Conservation (phyloP, 2,888 invertebrate genomes). For the Lepetodrilus schrolli region DNA sequence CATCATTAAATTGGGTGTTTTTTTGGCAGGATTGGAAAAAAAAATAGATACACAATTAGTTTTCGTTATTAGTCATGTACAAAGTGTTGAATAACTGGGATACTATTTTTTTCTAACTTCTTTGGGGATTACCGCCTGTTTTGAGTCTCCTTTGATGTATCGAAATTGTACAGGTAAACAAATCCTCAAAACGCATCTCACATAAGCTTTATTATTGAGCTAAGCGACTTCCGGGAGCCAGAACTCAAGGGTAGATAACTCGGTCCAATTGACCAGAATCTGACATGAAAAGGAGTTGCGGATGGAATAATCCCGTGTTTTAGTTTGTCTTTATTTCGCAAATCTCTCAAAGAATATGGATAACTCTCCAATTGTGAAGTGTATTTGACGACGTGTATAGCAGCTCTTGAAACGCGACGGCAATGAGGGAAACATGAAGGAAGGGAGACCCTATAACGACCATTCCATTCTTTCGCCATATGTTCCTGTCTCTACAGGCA, state of each 20-base stretch:
- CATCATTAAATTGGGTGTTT: too few species aligned
- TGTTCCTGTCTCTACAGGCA: constrained; percentile 2
- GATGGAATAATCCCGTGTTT: constrained; percentile 17
- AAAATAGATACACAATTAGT: too few species aligned
- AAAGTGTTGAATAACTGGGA: too few species aligned
- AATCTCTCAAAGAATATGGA: constrained; percentile 25
- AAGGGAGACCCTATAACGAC: constrained; percentile 12
- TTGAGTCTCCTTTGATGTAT: constrained; percentile 21
- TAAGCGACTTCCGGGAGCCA: constrained; percentile 13
- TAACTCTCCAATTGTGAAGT: constrained; percentile 15
- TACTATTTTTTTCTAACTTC: too few species aligned
- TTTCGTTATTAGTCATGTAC: too few species aligned
- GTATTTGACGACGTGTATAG: constrained; percentile 22
- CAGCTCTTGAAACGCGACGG: background rate
- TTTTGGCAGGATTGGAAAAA: too few species aligned
- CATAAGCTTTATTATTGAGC: background rate
- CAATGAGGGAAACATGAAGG: background rate
- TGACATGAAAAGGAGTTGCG: constrained; percentile 9
- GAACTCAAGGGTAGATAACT: constrained; percentile 14
- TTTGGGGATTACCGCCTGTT: too few species aligned
- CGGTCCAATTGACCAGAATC: constrained; percentile 13
- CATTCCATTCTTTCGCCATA: background rate
- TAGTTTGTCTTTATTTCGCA: constrained; percentile 25
- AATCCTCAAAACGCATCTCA: background rate
- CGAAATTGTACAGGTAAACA: background rate